Evolutionary conservation across 2,797 vertebrate genomes (phyloP), one percentile per base, ranked within the genome.

Genomic region (Arrhamphus sclerolepis): DNA sequence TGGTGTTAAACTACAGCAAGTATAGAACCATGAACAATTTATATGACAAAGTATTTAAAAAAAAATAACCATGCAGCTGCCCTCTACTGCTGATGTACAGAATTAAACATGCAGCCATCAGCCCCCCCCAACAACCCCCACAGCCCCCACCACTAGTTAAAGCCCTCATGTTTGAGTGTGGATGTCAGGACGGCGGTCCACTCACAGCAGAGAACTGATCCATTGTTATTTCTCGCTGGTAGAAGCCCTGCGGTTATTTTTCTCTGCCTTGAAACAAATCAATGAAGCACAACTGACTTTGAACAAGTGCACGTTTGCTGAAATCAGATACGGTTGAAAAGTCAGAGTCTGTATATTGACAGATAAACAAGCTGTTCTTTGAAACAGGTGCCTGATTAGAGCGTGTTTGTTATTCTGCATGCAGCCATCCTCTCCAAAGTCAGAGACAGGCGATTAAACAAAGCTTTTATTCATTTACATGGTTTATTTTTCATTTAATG

Each of bases 201-300:
- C 84, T 86, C 63, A 50, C 65, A 79, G 78, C 86, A n/a, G n/a
- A n/a, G n/a, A n/a, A n/a, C n/a, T n/a, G n/a, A n/a, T 86, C 84
- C 85, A 90, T 91, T 91, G 87, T 91, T 91, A 90, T 90, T 90
- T 91, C 84, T 82, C 80, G 86, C 85, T 69, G 76, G 79, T 89
- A 86, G 82, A 90, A 89, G 87, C 88, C 91, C 89, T 19, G 82
- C 67, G 88, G 89, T 89, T 90, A 88, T 91, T 89, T 89, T 89
- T 83, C 82, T 80, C 88, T 87, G 87, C 83, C 87, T 89, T 89
- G 89, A 90, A 91, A 90, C 85, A 89, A 90, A 92, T 92, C 89
- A 92, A 92, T 91, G 87, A 84, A 87, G 83, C 87, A 81, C 82
- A 81, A 79, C 81, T 89, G 83, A 88, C 89, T 90, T 92, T 92